A percentile compares a stretch with the other conserved stretches of the same genome.
These are phyloP conservation scores for Tyrannus savana DNA, from an alignment of 2,113 vertebrate genomes.

Conservation along the genomic window DNA sequence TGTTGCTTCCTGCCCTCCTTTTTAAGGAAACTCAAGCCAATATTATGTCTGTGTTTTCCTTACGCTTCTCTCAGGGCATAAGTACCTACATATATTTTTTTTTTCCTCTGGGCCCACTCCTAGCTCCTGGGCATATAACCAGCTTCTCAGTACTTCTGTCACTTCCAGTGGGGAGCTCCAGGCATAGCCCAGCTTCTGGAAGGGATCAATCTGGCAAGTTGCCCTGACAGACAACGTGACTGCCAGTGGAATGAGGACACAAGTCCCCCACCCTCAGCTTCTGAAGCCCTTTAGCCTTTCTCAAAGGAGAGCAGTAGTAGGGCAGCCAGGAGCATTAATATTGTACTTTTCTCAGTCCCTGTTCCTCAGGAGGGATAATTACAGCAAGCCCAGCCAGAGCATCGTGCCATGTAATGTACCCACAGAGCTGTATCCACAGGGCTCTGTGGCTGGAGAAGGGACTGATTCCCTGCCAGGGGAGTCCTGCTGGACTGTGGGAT, in stretches of 20 bases:
- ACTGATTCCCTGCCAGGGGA: not conserved
- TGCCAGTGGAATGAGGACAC: not conserved
- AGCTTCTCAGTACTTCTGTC: not conserved
- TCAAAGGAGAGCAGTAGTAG: not conserved
- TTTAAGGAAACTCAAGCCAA: not conserved
- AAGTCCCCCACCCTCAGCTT: not conserved
- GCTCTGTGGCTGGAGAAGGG: not conserved
- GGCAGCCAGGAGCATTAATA: not conserved
- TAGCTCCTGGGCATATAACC: constrained; percentile 1
- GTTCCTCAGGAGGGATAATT: not conserved
- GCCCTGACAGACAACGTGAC: not conserved
- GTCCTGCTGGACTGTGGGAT: not conserved
- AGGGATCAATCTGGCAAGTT: not conserved
- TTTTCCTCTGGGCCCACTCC: not conserved
- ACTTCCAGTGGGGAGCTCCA: not conserved
- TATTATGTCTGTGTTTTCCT: not conserved
- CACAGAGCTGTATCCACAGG: fast-evolving
- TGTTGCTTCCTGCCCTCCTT: not conserved
- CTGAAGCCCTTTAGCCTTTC: not conserved
- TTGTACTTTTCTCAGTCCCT: not conserved
- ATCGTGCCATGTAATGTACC: fast-evolving
- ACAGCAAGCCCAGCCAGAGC: not conserved
- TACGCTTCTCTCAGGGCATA: not conserved
- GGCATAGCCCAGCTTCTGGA: not conserved
- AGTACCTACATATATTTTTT: not conserved